A percentile compares a stretch with the other conserved stretches of the same genome.
Conservation (phyloP, 2,888 invertebrate genomes). For the Bellardia bayeri region DNA sequence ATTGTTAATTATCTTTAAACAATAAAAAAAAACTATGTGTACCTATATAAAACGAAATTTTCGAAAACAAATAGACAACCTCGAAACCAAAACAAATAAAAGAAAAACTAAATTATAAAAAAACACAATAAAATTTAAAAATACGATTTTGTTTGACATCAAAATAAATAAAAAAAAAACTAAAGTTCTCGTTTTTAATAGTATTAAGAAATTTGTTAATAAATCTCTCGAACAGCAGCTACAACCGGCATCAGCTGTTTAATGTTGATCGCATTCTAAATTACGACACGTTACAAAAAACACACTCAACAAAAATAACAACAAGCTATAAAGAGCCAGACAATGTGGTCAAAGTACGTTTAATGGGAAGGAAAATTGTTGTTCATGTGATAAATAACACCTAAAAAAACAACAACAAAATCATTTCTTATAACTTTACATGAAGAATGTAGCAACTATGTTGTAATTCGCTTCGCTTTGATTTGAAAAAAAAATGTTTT, state of each 20-base stretch:
- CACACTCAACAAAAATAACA: not conserved
- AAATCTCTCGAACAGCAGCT: too few species aligned
- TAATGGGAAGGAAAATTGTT: not conserved
- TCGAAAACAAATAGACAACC: not conserved
- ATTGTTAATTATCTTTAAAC: slow-evolving; percentile 18
- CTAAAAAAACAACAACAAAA: too few species aligned
- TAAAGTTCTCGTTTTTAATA: not conserved
- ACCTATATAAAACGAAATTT: not conserved
- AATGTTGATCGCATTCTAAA: not conserved
- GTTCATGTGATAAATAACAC: too few species aligned
- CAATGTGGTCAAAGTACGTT: slow-evolving; percentile 17
- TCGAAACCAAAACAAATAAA: not conserved
- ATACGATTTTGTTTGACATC: not conserved
- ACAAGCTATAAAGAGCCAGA: not conserved
- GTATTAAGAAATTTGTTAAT: slow-evolving; percentile 7
- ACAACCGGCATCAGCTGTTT: slow-evolving; percentile 27
- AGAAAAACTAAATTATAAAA: not conserved
- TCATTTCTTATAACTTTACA: not conserved
- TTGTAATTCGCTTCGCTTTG: too few species aligned
- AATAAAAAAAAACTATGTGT: not conserved
- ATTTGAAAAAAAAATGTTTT: too few species aligned
- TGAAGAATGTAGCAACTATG: not conserved
- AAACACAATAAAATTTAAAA: not conserved
- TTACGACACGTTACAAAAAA: not conserved
- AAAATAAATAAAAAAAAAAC: not conserved